Evolutionary conservation across 2,888 invertebrate genomes (phyloP).

Genomic region (Orthonychiurus folsomi): DNA sequence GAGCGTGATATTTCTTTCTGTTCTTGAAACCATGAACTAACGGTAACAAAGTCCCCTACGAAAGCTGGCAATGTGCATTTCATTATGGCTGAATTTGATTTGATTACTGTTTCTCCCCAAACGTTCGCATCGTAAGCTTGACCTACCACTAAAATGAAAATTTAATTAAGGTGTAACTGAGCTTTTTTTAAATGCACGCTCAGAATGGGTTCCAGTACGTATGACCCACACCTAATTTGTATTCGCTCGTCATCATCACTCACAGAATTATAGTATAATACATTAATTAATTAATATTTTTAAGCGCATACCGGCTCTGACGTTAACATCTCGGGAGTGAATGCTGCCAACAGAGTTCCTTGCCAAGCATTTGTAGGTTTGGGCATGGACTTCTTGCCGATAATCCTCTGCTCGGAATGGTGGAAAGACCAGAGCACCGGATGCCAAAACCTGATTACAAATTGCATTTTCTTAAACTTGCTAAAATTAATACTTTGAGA

Average conservation of each 20-base stretch:
- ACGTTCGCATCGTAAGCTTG: slow-evolving; percentile 82
- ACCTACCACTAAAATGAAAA: slow-evolving; percentile 62
- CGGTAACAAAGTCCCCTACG: slow-evolving; percentile 79
- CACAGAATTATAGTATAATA: background rate
- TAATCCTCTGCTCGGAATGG: slow-evolving; percentile 91
- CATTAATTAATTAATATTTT: background rate
- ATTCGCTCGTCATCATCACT: background rate
- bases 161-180: background rate
- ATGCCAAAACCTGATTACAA: slow-evolving; percentile 66
- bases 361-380: slow-evolving; percentile 85
- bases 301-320: slow-evolving; percentile 70
- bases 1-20: slow-evolving; percentile 47
- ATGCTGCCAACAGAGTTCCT: slow-evolving; percentile 81
- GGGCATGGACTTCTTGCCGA: slow-evolving; percentile 86
- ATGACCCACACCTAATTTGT: too few species aligned
- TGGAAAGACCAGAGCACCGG: slow-evolving; percentile 86
- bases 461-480: too few species aligned
- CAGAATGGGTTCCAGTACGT: background rate
- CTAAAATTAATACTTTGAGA: too few species aligned
- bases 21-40: slow-evolving; percentile 71
- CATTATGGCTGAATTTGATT: slow-evolving; percentile 80
- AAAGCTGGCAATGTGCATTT: slow-evolving; percentile 91
- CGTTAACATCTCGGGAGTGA: slow-evolving; percentile 84
- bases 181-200: background rate
- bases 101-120: slow-evolving; percentile 83